phyloP scores from a whole-genome alignment of 2,888 invertebrate species.

The Asteroscopus sphinx region DNA sequence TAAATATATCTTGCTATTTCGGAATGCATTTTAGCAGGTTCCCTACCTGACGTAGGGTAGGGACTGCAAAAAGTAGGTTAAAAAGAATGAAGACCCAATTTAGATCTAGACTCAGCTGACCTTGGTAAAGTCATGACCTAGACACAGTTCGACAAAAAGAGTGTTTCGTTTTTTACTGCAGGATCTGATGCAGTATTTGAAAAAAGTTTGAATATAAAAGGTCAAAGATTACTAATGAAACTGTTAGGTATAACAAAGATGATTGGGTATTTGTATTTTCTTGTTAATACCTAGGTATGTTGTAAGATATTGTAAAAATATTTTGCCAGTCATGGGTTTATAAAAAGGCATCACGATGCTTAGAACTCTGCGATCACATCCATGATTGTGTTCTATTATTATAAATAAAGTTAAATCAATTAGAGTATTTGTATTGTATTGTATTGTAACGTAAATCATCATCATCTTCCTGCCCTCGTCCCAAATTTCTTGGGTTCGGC shows the following conservation, averaged over 20 bases:
- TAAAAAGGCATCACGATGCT: not conserved
- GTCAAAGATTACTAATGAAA: slow-evolving; percentile 5
- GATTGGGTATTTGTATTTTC: not conserved
- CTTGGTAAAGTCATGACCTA: slow-evolving; percentile 77
- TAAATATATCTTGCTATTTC: slow-evolving; percentile 27
- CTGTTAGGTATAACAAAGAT: slow-evolving; percentile 7
- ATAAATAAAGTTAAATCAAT: too few relatives aligned
- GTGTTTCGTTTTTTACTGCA: slow-evolving; percentile 37
- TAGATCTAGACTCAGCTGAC: slow-evolving; percentile 61
- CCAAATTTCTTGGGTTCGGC: too few relatives aligned
- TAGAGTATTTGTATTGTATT: too few relatives aligned
- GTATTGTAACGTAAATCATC: too few relatives aligned
- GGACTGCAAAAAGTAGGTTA: slow-evolving; percentile 52
- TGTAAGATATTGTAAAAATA: not conserved
- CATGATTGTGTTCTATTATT: too few relatives aligned
- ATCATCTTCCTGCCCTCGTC: too few relatives aligned
- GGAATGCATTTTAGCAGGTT: slow-evolving; percentile 10
- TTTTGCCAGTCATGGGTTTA: slow-evolving; percentile 3
- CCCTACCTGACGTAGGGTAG: slow-evolving; percentile 40
- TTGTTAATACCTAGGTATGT: not conserved
- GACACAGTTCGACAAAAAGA: slow-evolving; percentile 60
- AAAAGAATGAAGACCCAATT: slow-evolving; percentile 64
- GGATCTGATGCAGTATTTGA: slow-evolving; percentile 9
- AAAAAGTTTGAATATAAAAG: slow-evolving; percentile 20
- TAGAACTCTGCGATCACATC: not conserved